phyloP scores from a whole-genome alignment of 2,888 invertebrate species.

The Ectropis crepuscularia region DNA sequence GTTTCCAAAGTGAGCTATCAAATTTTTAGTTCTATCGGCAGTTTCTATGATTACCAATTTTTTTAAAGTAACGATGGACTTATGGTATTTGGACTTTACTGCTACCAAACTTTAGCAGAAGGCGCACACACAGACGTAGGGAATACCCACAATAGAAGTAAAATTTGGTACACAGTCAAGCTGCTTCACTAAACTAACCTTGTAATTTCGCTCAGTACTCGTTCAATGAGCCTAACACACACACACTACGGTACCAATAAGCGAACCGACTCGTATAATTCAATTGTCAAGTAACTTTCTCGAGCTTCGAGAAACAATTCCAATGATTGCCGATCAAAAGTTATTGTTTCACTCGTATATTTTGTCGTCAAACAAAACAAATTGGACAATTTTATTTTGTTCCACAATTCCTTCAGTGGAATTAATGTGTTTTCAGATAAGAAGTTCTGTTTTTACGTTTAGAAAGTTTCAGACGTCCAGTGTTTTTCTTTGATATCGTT shows the following conservation, averaged over 20 bases:
- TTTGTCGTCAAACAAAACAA: constrained; percentile 13
- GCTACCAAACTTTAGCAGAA: too few species aligned
- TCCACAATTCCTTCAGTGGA: neutral
- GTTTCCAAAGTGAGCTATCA: too few species aligned
- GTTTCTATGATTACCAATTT: too few species aligned
- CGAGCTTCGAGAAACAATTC: constrained; percentile 17
- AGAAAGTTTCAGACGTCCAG: neutral
- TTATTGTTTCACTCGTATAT: constrained; percentile 15
- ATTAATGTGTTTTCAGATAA: constrained; percentile 7
- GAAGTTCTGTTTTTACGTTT: neutral
- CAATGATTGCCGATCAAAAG: constrained; percentile 14
- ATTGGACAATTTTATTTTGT: constrained; percentile 8
- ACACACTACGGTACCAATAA: constrained; percentile 2
- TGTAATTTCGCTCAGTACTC: too few species aligned
- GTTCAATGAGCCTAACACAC: too few species aligned
- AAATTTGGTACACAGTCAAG: too few species aligned
- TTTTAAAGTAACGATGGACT: too few species aligned
- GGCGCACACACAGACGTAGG: too few species aligned
- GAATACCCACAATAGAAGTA: too few species aligned
- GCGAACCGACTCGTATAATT: constrained; percentile 48
- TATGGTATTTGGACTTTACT: too few species aligned
- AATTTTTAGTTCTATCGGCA: too few species aligned
- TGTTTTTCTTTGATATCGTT: neutral
- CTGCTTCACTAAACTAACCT: too few species aligned
- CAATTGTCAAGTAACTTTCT: constrained; percentile 46